phyloP scores from a whole-genome alignment of 1,140 invertebrate species.

The Hycleus phaleratus region DNA sequence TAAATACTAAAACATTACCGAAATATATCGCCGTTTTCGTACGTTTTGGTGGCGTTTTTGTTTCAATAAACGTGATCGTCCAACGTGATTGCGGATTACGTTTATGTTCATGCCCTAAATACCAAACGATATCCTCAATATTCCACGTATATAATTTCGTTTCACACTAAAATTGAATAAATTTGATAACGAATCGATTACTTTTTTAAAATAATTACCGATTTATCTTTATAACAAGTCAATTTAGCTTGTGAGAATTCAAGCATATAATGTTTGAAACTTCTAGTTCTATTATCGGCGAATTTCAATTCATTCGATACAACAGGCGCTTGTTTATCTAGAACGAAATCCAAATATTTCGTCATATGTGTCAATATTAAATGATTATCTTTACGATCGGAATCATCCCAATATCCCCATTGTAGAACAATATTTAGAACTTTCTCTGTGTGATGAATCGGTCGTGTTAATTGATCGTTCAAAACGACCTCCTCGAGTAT shows the following conservation, averaged over 20 bases:
- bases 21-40: conserved; percentile 69
- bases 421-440: conserved; percentile 60
- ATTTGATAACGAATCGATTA: no score
- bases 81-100: conserved; percentile 69
- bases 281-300: conserved; percentile 66
- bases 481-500: conserved; percentile 70
- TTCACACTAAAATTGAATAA: conserved; percentile 45
- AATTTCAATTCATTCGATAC: conserved; percentile 65
- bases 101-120: conserved; percentile 72
- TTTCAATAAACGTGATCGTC: conserved; percentile 68
- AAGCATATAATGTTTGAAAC: conserved; percentile 67
- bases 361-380: conserved; percentile 57
- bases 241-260: conserved; percentile 71
- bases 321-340: conserved; percentile 47
- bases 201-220: conserved; percentile 42
- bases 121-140: conserved; percentile 73
- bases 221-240: conserved; percentile 72
- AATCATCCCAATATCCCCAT: conserved; percentile 80
- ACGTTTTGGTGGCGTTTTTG: conserved; percentile 58
- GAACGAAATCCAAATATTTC: conserved; percentile 42
- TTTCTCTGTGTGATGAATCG: conserved; percentile 69
- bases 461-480: conserved; percentile 60
- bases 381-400: conserved; percentile 72
- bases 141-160: conserved; percentile 61
- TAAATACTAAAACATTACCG: conserved; percentile 66